phyloP scores from a whole-genome alignment of 2,113 vertebrate genomes.

The Cryptomyrus ogoouensis region DNA sequence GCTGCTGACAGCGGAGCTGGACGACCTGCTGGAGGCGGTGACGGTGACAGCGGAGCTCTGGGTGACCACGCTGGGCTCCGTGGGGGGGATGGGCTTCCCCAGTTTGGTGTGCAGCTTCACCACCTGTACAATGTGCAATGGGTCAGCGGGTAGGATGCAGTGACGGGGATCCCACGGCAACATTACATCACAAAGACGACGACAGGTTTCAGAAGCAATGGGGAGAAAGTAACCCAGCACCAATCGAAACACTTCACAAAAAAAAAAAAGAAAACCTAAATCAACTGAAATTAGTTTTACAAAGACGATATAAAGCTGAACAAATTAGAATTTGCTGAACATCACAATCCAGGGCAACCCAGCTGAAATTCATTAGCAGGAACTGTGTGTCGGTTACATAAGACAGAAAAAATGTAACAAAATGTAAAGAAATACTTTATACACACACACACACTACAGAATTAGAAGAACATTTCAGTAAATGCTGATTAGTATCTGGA shows the following conservation, averaged over 20 bases:
- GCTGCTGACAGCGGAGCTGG: constrained; percentile 66
- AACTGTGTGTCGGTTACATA: not conserved
- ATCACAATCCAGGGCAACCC: not conserved
- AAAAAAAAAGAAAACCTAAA: not conserved
- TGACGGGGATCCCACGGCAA: not conserved
- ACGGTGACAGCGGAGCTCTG: constrained; percentile 75
- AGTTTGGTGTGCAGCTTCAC: constrained; percentile 98
- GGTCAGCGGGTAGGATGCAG: constrained; percentile 30
- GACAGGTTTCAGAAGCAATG: not conserved
- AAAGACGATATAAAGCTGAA: not conserved
- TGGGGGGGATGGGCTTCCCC: constrained; percentile 96
- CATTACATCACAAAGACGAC: not conserved
- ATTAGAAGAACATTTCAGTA: not conserved
- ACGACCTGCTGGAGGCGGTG: constrained; percentile 71
- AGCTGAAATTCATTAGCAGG: not conserved
- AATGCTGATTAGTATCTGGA: not conserved
- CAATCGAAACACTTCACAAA: not conserved
- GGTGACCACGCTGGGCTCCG: constrained; percentile 88
- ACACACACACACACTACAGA: not conserved
- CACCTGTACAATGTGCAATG: constrained; percentile 60
- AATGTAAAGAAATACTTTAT: not conserved
- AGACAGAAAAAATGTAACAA: not conserved
- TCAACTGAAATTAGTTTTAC: not conserved
- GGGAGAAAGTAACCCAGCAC: not conserved
- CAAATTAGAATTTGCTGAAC: not conserved